A percentile compares a stretch with the other conserved stretches of the same genome.
These are phyloP conservation scores for Bolinopsis microptera DNA, from an alignment of 37 sponge, comb jelly and placozoan species.

Conservation along the genomic window DNA sequence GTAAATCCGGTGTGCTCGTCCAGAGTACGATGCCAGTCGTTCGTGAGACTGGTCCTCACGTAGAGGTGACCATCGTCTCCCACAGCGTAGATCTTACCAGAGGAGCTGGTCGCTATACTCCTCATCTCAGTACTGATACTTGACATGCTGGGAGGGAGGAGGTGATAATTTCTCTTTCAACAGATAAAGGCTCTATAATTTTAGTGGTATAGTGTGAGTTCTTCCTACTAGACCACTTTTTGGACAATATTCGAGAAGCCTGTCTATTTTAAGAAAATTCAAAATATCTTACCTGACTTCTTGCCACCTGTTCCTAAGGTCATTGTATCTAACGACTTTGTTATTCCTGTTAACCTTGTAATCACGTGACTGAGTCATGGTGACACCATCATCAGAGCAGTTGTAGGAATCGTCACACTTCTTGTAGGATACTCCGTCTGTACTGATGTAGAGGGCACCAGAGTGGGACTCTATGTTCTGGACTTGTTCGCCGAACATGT, in stretches of 20 bases:
- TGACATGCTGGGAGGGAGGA: not conserved
- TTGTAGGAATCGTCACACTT: not conserved
- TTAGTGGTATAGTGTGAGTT: too few species aligned
- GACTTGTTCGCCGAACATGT: conserved; percentile 5
- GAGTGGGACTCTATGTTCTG: not conserved
- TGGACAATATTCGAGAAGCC: too few species aligned
- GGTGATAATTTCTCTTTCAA: too few species aligned
- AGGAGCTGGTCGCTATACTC: not conserved
- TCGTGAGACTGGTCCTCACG: not conserved
- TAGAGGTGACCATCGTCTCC: conserved; percentile 50
- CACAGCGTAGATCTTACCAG: conserved; percentile 12
- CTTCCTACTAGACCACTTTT: too few species aligned
- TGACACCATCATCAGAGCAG: not conserved
- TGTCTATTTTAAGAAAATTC: not conserved
- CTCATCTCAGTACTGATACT: conserved; percentile 19
- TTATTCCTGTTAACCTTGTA: not conserved
- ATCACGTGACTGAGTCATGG: not conserved
- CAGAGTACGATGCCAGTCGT: conserved; percentile 48
- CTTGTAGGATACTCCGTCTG: not conserved
- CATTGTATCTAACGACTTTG: not conserved
- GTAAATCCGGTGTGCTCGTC: not conserved
- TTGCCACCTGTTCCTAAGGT: not conserved
- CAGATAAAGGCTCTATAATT: too few species aligned
- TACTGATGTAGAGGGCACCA: conserved; percentile 36
- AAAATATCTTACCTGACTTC: not conserved